A percentile compares a stretch with the other conserved stretches of the same genome.
Evolutionary conservation across 2,113 vertebrate species (phyloP).

Genomic region (Lynx canadensis): DNA sequence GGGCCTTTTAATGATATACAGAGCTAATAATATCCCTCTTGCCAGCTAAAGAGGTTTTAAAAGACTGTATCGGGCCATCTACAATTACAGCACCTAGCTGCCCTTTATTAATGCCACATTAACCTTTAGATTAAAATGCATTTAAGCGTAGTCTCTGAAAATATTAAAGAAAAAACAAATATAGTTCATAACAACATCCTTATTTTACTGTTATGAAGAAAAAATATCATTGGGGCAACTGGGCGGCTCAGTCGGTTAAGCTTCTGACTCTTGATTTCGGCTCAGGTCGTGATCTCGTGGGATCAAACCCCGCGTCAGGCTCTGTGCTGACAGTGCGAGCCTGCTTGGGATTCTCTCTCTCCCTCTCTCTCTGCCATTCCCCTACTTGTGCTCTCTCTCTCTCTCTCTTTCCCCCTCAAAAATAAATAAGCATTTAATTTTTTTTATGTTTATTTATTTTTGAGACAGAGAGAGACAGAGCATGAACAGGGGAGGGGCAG

Average conservation of each 20-base stretch:
- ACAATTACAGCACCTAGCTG: slow-evolving; percentile 80
- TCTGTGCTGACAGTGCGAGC: too few relatives aligned
- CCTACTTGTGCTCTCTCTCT: too few relatives aligned
- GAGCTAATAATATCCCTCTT: slow-evolving; percentile 85
- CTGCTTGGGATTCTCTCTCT: too few relatives aligned
- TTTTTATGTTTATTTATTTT: not conserved
- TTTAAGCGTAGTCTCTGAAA: slow-evolving; percentile 83
- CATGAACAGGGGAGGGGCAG: too few relatives aligned
- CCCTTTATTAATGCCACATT: slow-evolving; percentile 85
- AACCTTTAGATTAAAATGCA: slow-evolving; percentile 85
- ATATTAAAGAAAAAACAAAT: slow-evolving; percentile 77
- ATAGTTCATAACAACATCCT: slow-evolving; percentile 61
- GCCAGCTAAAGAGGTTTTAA: slow-evolving; percentile 88
- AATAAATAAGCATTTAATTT: not conserved
- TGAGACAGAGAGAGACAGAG: too few relatives aligned
- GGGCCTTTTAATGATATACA: slow-evolving; percentile 83
- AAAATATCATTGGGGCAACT: not conserved
- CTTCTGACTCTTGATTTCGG: too few relatives aligned
- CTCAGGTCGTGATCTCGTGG: too few relatives aligned
- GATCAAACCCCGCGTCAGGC: too few relatives aligned
- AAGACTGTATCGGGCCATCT: slow-evolving; percentile 82
- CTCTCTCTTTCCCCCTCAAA: too few relatives aligned
- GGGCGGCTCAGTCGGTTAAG: too few relatives aligned
- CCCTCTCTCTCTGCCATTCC: too few relatives aligned
- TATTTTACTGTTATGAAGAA: slow-evolving; percentile 58